phyloP scores from a whole-genome alignment of 2,113 vertebrate species.

The Rousettus leschenaultii region DNA sequence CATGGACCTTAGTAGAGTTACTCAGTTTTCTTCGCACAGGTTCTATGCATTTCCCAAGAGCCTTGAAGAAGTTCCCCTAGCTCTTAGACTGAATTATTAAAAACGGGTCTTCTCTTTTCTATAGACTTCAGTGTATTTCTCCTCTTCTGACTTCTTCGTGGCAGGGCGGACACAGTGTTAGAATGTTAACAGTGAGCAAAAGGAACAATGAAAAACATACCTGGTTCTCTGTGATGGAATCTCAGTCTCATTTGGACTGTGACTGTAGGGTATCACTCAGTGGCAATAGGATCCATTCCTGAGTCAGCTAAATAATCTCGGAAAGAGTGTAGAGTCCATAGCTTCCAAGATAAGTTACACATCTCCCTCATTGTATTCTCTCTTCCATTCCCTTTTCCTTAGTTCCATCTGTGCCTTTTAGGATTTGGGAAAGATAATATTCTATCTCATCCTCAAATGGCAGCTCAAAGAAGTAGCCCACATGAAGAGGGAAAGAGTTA shows the following conservation, averaged over 20 bases:
- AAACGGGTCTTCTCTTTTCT: background rate
- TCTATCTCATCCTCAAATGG: background rate
- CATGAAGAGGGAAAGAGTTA: background rate
- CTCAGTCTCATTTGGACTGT: background rate
- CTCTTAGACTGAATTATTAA: constrained; percentile 11
- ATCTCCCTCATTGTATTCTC: background rate
- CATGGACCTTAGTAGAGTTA: background rate
- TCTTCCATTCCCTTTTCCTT: rapidly evolving
- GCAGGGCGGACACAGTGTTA: background rate
- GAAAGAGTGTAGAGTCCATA: background rate
- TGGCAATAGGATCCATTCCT: background rate
- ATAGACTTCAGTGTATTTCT: background rate
- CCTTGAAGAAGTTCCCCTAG: background rate
- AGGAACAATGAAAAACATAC: background rate
- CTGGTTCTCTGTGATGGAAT: background rate
- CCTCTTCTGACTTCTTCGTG: background rate
- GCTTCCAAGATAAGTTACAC: background rate
- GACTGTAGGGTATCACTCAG: background rate
- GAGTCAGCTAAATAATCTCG: background rate
- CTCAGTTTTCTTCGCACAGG: background rate
- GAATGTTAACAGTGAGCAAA: background rate
- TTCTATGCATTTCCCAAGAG: background rate
- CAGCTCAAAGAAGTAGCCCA: background rate
- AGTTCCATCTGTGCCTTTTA: background rate
- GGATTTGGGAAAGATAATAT: background rate